Evolutionary conservation across 2,888 invertebrate genomes (phyloP), one percentile per base, ranked within the genome.

Genomic region (Phanerotoma sp.): DNA sequence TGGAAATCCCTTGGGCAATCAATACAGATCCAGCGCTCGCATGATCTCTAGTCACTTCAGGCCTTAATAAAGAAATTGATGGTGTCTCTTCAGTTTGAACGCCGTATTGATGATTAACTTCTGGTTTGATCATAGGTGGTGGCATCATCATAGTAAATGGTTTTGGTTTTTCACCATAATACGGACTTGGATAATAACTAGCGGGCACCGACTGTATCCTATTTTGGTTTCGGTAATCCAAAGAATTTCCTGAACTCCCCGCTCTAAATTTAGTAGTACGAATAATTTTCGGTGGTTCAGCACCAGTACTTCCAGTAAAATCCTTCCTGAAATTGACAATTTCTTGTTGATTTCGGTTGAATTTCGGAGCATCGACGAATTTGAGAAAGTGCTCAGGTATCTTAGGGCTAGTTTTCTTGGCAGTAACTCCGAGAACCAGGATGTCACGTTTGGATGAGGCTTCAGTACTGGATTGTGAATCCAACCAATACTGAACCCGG

Each of bases 401-500:
- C 18, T 80, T 80, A 1, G 81, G 79, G 61, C 85, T 86, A 1
- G 86, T 85, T 67, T 85, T 86, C 57, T 86, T 84, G 1, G 87
- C 86, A 2, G 87, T 83, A 0, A 87, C 84, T 0, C 88, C 88
- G 2, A 88, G 78, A 42, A 88, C 81, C 10, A 88, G 78, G 18
- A 88, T 85, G 75, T 88, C 88, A 3, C 84, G 84, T 71, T 87
- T 87, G 50, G 84, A 80, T 59, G 86, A 84, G 1, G 83, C 78
- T 63, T 84, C 82, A 56, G 82, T 74, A 11, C 38, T 50, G 1
- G 78, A 80, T 62, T 81, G 82, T 1, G 87, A 84, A 40, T 87
- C 86, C 16, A 86, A 83, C 91, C 91, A 91, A 70, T 91, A 91
- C 65, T 88, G 88, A 3, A 91, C 91, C 30, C 86, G 79, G 60